These are phyloP conservation scores for Acrobasis suavella DNA, from an alignment of 2,888 invertebrate genomes.

Conservation along the genomic window DNA sequence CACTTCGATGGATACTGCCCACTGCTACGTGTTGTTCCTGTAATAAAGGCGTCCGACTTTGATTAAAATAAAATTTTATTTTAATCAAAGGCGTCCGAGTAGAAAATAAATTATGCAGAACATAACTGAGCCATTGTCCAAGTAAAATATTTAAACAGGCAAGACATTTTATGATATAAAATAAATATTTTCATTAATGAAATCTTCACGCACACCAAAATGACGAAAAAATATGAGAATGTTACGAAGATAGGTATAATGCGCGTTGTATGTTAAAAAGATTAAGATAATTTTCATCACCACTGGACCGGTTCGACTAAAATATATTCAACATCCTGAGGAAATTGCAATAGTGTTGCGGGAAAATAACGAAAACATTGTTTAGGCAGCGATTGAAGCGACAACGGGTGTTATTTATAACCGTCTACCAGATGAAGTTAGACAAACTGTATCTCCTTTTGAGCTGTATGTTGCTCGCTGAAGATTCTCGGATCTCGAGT, in stretches of 20 bases:
- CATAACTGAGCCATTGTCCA: not conserved
- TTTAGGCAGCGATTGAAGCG: constrained; percentile 42
- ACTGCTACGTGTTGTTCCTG: not conserved
- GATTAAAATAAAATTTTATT: too few species aligned
- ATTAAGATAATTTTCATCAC: constrained; percentile 1
- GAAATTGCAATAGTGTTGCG: constrained; percentile 38
- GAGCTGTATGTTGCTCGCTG: constrained; percentile 26
- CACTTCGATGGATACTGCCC: constrained; percentile 41
- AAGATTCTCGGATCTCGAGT: constrained; percentile 3
- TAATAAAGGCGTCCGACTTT: too few species aligned
- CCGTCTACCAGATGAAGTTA: constrained; percentile 20
- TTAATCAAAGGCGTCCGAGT: not conserved
- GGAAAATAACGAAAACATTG: constrained; percentile 46
- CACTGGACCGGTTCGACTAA: not conserved
- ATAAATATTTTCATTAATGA: not conserved
- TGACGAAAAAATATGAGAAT: not conserved
- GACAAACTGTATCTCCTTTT: constrained; percentile 5
- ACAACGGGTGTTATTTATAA: constrained; percentile 45
- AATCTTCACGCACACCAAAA: not conserved
- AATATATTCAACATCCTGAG: constrained; percentile 29
- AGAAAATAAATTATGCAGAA: not conserved
- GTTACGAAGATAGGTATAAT: not conserved
- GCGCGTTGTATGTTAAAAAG: not conserved
- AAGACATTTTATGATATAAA: not conserved
- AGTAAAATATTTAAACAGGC: not conserved